These are phyloP conservation scores for Dromiciops gliroides DNA, from an alignment of 2,113 vertebrate genomes.

Conservation along the genomic window DNA sequence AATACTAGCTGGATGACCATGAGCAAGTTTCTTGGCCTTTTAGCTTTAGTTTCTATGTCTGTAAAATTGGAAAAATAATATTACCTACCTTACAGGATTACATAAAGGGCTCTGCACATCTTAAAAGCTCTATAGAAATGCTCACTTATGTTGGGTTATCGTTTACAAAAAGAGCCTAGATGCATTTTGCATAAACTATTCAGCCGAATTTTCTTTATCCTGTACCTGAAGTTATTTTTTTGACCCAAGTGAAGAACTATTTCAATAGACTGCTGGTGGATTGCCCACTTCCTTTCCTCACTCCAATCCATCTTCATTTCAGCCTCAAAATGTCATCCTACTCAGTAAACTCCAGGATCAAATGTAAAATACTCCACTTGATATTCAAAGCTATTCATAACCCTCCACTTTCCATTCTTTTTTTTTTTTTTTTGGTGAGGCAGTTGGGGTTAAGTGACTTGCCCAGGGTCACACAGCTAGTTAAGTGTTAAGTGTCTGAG, in stretches of 20 bases:
- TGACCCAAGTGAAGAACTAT: too few species aligned
- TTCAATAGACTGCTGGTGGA: neutral
- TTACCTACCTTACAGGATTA: neutral
- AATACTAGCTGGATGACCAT: neutral
- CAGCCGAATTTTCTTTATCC: neutral
- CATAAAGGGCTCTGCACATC: neutral
- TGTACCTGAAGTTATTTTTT: neutral
- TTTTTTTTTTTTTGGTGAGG: too few species aligned
- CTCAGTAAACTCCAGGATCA: neutral
- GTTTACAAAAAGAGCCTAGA: neutral
- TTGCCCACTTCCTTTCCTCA: neutral
- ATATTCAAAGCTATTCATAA: neutral
- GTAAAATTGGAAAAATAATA: neutral
- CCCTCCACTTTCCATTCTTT: neutral
- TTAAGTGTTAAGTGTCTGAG: too few species aligned
- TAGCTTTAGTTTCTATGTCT: neutral
- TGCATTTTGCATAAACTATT: neutral
- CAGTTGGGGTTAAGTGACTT: too few species aligned
- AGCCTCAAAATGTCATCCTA: neutral
- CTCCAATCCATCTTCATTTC: neutral
- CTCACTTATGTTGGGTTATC: neutral
- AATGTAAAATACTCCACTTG: neutral
- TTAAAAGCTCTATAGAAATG: neutral
- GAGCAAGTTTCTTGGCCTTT: neutral
- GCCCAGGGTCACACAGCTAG: too few species aligned